phyloP scores from a whole-genome alignment of 2,888 invertebrate species.

The Pachymerium ferrugineum region DNA sequence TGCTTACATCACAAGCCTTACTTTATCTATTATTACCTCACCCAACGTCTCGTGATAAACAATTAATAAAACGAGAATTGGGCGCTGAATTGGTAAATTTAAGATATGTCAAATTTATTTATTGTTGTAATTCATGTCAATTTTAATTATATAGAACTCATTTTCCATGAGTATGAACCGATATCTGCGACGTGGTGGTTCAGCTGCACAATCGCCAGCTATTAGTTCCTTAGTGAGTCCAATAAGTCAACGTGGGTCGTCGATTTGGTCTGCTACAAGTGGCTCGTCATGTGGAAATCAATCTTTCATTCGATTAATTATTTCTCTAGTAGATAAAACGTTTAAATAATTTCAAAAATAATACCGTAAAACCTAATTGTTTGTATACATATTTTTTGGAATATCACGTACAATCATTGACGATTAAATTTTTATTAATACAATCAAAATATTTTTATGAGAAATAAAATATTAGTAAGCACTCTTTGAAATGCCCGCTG shows the following conservation, averaged over 20 bases:
- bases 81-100: conserved; percentile 46
- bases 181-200: conserved; percentile 9
- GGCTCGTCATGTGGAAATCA: conserved; percentile 16
- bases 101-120: background rate
- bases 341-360: conserved; percentile 23
- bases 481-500: too few relatives aligned
- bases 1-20: conserved; percentile 47
- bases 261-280: background rate
- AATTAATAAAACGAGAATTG: conserved; percentile 47
- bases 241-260: background rate
- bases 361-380: too few relatives aligned
- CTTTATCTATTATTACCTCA: conserved; percentile 45
- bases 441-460: too few relatives aligned
- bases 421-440: too few relatives aligned
- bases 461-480: too few relatives aligned
- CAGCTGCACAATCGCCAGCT: conserved; percentile 1
- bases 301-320: conserved; percentile 23
- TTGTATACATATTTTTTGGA: too few relatives aligned
- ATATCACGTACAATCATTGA: too few relatives aligned
- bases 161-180: conserved; percentile 28
- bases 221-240: background rate
- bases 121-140: background rate
- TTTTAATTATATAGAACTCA: conserved; percentile 1
- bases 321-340: conserved; percentile 12
- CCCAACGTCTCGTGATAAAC: conserved; percentile 45